These are phyloP conservation scores for Drepana falcataria DNA, from an alignment of 2,888 invertebrate genomes.

Conservation along the genomic window DNA sequence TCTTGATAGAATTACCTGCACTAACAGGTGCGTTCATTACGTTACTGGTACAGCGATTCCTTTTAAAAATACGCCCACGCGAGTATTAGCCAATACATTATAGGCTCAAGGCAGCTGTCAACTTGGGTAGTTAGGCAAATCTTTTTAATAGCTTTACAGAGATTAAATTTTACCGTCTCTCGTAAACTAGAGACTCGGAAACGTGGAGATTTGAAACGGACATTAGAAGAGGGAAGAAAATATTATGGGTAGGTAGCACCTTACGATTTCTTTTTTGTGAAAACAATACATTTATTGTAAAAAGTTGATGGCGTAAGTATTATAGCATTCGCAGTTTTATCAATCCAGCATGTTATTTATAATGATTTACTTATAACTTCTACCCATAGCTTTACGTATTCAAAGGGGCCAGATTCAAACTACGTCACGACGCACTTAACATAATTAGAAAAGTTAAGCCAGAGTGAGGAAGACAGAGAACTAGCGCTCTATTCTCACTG, in stretches of 20 bases:
- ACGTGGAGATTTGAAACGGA: conserved; percentile 4
- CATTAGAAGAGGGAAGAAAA: neutral
- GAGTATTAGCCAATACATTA: neutral
- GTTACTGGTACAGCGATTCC: too few species aligned
- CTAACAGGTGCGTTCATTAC: too few species aligned
- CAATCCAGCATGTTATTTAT: too few species aligned
- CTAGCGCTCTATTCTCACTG: too few species aligned
- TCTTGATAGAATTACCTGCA: too few species aligned
- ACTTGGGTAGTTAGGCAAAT: conserved; percentile 11
- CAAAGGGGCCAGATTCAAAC: neutral
- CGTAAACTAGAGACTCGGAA: conserved; percentile 10
- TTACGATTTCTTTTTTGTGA: too few species aligned
- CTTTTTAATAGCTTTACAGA: conserved; percentile 11
- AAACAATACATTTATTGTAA: too few species aligned
- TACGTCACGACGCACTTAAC: neutral
- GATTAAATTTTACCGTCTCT: conserved; percentile 13
- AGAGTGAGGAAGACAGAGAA: too few species aligned
- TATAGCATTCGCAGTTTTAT: too few species aligned
- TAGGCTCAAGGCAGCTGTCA: conserved; percentile 2
- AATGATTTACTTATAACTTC: neutral
- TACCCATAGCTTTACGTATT: neutral
- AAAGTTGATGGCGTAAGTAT: too few species aligned
- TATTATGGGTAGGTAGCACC: too few species aligned
- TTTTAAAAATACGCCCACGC: too few species aligned
- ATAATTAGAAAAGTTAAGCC: conserved; percentile 8